These are phyloP conservation scores for Brachypalpus laphriformis DNA, from an alignment of 2,888 invertebrate species.

Conservation along the genomic window DNA sequence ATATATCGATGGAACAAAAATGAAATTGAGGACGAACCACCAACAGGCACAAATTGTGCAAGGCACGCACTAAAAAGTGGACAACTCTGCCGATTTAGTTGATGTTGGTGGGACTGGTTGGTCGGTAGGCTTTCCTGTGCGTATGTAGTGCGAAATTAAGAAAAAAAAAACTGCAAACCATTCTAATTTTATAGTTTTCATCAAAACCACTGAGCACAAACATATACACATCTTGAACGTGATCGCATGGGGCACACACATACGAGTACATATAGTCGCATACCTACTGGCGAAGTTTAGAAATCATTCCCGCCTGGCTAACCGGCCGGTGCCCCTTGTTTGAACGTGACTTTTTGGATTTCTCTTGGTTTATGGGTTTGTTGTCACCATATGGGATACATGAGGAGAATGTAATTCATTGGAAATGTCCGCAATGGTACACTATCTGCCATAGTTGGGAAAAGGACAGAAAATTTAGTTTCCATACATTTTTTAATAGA, in stretches of 20 bases:
- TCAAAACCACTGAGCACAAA: constrained; percentile 30
- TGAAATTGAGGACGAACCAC: constrained; percentile 48
- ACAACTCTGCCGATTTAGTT: constrained; percentile 4
- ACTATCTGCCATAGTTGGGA: background rate
- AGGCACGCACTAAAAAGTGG: constrained; percentile 44
- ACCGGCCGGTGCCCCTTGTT: constrained; percentile 20
- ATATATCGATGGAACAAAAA: constrained; percentile 23
- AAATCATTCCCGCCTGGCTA: constrained; percentile 11
- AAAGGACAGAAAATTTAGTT: background rate
- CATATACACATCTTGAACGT: constrained; percentile 45
- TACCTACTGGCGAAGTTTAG: constrained; percentile 9
- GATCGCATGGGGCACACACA: constrained; percentile 5
- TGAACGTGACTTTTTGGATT: constrained; percentile 57
- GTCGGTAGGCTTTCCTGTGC: background rate
- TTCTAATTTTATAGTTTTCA: constrained; percentile 55
- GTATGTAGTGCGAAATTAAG: constrained; percentile 42
- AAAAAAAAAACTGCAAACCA: constrained; percentile 55
- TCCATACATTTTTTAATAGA: background rate
- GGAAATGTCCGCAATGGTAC: constrained; percentile 19
- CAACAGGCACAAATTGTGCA: constrained; percentile 27
- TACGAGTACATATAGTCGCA: no score
- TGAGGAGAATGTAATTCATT: constrained; percentile 22
- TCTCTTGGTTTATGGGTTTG: constrained; percentile 49
- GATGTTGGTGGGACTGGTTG: background rate
- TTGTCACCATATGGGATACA: constrained; percentile 35